Evolutionary conservation across 2,888 invertebrate genomes (phyloP).

Genomic region (Augiades crinisus): DNA sequence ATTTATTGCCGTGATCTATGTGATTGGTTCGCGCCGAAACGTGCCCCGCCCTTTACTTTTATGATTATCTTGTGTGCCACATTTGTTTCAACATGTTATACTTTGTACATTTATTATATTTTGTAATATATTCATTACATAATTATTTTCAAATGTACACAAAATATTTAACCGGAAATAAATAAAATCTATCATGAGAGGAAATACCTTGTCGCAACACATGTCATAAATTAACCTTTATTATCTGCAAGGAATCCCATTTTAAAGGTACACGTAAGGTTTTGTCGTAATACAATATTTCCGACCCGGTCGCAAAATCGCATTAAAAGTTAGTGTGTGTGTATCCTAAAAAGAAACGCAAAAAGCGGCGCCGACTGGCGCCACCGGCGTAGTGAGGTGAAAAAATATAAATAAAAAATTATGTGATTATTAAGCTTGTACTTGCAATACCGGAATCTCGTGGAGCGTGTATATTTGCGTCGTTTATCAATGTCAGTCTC

Average conservation of each 20-base stretch:
- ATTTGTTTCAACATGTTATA: no score
- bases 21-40: slow-evolving; percentile 40
- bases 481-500: no score
- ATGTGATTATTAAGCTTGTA: slow-evolving; percentile 64
- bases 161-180: no score
- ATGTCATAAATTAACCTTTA: no score
- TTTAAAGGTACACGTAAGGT: no score
- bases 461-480: background rate
- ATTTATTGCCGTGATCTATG: slow-evolving; percentile 64
- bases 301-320: background rate
- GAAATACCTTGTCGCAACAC: no score
- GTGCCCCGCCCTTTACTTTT: slow-evolving; percentile 13
- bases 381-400: slow-evolving; percentile 49
- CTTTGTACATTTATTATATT: no score
- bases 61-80: background rate
- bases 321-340: slow-evolving; percentile 34
- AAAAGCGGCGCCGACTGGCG: slow-evolving; percentile 52
- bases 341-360: slow-evolving; percentile 39
- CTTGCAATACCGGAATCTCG: slow-evolving; percentile 27
- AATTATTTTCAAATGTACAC: no score
- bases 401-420: slow-evolving; percentile 51
- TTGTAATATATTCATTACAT: no score
- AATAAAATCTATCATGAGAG: no score
- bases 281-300: no score
- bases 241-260: no score